A percentile compares a stretch with the other conserved stretches of the same genome.
Conservation (phyloP, 2,113 vertebrate genomes). For the Hystrix brachyura region DNA sequence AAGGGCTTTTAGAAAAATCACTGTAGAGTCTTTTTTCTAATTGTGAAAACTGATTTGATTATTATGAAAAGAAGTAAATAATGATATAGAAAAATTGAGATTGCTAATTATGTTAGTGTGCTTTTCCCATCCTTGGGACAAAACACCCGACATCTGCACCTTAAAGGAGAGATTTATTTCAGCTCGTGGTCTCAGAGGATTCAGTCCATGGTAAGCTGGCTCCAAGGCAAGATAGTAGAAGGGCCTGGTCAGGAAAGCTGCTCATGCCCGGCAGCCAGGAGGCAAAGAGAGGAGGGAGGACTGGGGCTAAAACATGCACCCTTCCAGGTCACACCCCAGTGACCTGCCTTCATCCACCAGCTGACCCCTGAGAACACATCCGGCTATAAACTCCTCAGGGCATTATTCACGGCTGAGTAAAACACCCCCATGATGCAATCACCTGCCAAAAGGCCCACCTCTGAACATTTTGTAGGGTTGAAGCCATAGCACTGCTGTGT, state of each 20-base stretch:
- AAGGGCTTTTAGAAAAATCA: not conserved
- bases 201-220: not conserved
- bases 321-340: not conserved
- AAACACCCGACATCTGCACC: not conserved
- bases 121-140: not conserved
- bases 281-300: too few relatives aligned
- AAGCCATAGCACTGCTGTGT: not conserved
- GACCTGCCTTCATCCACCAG: not conserved
- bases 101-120: not conserved
- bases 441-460: too few relatives aligned
- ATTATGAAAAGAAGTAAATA: conserved; percentile 9
- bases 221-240: not conserved
- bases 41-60: not conserved
- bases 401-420: not conserved
- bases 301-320: not conserved
- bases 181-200: too few relatives aligned
- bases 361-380: not conserved
- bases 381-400: not conserved
- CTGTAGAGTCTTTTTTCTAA: not conserved
- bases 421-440: not conserved
- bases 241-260: too few relatives aligned
- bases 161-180: not conserved
- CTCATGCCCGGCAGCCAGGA: not conserved
- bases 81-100: not conserved
- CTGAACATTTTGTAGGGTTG: too few relatives aligned